Percentiles rank a stretch among this genome's conserved stretches.
Evolutionary conservation across 2,113 vertebrate genomes (phyloP).

Genomic region (Pao palembangensis): DNA sequence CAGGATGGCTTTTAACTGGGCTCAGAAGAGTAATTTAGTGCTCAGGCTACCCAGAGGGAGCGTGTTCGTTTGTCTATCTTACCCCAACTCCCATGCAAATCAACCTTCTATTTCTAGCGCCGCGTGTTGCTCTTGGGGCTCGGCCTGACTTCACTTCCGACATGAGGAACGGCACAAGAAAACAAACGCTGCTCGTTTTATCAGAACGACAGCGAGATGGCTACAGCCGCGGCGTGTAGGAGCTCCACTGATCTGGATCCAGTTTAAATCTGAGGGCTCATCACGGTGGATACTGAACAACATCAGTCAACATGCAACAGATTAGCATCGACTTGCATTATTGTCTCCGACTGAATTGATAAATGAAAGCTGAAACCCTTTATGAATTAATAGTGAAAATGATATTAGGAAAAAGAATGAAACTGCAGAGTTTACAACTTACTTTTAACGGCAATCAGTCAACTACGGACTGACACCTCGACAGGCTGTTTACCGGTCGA

Average conservation of each 20-base stretch:
- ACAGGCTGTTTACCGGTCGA: constrained; percentile 23
- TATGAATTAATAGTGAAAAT: constrained; percentile 28
- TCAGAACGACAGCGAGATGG: constrained; percentile 47
- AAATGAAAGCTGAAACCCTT: constrained; percentile 53
- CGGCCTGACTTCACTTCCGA: constrained; percentile 59
- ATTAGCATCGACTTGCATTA: constrained; percentile 60
- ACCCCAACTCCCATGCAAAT: constrained; percentile 29
- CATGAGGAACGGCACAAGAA: constrained; percentile 40
- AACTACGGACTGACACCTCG: neutral
- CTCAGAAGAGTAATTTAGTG: neutral
- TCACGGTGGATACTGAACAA: constrained; percentile 57
- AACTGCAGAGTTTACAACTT: neutral
- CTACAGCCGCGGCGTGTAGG: constrained; percentile 52
- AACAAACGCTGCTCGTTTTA: constrained; percentile 50
- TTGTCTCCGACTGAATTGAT: constrained; percentile 47
- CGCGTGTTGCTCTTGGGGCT: constrained; percentile 54
- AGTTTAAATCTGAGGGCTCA: constrained; percentile 62
- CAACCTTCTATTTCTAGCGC: constrained; percentile 52
- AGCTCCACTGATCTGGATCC: constrained; percentile 66
- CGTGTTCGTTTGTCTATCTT: constrained; percentile 20
- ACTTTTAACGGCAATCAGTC: constrained; percentile 1
- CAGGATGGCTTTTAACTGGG: too few relatives aligned
- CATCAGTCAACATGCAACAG: constrained; percentile 69
- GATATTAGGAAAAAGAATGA: too few relatives aligned
- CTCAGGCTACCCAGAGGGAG: neutral